Base-by-base conservation (phyloP, 2,113 vertebrate species). In the Sturnira hondurensis region DNA sequence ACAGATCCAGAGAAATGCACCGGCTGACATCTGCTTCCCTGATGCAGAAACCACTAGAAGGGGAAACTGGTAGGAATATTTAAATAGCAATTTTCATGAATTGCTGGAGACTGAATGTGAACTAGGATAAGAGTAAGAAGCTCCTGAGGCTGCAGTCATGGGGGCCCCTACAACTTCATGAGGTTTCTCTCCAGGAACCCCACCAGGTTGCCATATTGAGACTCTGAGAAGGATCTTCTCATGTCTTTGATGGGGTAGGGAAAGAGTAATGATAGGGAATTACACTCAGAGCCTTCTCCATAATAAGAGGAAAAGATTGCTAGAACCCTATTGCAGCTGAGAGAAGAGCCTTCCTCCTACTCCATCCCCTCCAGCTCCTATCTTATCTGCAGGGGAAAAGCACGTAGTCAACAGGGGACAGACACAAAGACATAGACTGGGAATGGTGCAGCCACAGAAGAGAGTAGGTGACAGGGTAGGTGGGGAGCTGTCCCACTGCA, bases 401-500 rank as follows among this genome's bases (percentile, higher is more conserved):
- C 24, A 24, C 19, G 54, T 58, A 41, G 16, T 68, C 80, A 68
- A 58, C 17, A 20, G 31, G 16, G 31, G 19, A 63, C 52, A 71
- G 52, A 14, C 67, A 87, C n/a, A 87, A 41, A 70, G 14, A 90
- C 67, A 33, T 26, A 71, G 28, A 50, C 1, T 13, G 9, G n/a
- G 22, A 91, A 38, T 17, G 19, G 13, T 56, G 13, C 20, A 68
- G n/a, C 26, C 15, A 52, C 28, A 24, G 26, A 83, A 83, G 26
- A 3, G 43, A 31, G 50, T 9, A 16, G 52, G 4, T 12, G 20
- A 13, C 2, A 3, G 12, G 4, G 22, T 13, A 65, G 2, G 7
- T 7, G 12, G 3, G 7, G 45, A n/a, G 7, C 26, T 47, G 5
- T 68, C 41, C 28, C 38, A 15, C 2, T 5, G 8, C n/a, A 86